A percentile compares a stretch with the other conserved stretches of the same genome.
Conservation (phyloP, 2,113 vertebrate species). For the Eulemur macaco region DNA sequence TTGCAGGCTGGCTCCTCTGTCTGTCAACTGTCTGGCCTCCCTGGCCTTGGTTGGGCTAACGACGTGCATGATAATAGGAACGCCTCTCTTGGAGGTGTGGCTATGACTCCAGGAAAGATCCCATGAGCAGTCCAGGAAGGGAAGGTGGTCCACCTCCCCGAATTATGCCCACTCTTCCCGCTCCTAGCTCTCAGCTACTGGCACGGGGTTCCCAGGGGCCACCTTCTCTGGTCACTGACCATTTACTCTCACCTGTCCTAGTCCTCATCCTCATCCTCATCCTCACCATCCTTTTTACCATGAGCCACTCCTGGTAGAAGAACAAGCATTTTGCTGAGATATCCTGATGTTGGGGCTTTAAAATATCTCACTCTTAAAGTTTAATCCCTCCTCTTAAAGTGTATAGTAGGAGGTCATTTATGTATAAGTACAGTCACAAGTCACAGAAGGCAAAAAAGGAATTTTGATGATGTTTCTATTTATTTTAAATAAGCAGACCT, state of each 20-base stretch:
- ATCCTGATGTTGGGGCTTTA: not conserved
- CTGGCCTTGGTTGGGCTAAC: not conserved
- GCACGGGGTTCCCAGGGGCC: not conserved
- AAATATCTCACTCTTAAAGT: not conserved
- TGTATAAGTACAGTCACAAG: not conserved
- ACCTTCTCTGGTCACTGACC: not conserved
- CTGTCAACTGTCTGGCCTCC: not conserved
- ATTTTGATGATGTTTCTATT: not conserved
- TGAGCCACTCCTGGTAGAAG: not conserved
- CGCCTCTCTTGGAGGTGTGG: not conserved
- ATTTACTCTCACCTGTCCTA: not conserved
- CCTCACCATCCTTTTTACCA: not conserved
- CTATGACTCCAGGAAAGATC: not conserved
- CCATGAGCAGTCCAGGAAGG: not conserved
- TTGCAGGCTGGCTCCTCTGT: not conserved
- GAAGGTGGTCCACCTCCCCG: too few species aligned
- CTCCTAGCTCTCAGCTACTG: not conserved
- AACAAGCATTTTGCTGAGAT: not conserved
- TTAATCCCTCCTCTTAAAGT: not conserved
- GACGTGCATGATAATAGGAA: not conserved
- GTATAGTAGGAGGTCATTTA: not conserved
- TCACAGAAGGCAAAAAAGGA: not conserved
- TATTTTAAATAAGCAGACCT: not conserved
- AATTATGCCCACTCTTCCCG: not conserved
- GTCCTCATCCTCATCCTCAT: not conserved